Evolutionary conservation across 2,113 vertebrate species (phyloP).

Genomic region (Parotia lawesii): DNA sequence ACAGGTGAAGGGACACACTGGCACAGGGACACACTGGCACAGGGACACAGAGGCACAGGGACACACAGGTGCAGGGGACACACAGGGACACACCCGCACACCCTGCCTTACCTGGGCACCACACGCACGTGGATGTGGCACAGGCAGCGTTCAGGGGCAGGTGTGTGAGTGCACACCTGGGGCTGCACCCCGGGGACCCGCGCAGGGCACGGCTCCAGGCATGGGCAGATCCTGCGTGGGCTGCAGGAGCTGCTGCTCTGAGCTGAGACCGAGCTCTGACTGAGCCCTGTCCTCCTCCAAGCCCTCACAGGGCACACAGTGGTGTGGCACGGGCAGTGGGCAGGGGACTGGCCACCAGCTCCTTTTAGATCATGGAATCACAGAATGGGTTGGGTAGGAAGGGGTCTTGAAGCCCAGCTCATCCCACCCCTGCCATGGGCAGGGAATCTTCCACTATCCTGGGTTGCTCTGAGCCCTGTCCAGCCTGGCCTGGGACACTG

Average conservation of each 20-base stretch:
- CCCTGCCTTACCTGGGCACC: background rate
- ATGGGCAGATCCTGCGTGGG: fast-evolving
- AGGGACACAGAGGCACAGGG: no score
- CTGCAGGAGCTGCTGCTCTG: background rate
- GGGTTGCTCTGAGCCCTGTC: background rate
- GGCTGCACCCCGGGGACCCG: background rate
- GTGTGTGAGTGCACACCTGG: fast-evolving
- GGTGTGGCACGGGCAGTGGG: fast-evolving
- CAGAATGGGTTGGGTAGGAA: background rate
- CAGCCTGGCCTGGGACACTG: background rate
- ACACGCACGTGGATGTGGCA: fast-evolving
- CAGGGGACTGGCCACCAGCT: background rate
- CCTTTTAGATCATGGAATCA: background rate
- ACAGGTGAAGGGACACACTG: no score
- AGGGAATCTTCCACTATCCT: background rate
- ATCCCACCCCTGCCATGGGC: background rate
- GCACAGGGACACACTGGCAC: no score
- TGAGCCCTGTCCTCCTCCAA: background rate
- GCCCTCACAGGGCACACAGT: fast-evolving
- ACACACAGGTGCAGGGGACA: no score
- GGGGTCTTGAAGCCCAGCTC: background rate
- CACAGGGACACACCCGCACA: no score
- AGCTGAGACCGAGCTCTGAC: background rate
- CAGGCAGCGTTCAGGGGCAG: fast-evolving
- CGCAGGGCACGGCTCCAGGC: background rate